Conservation (phyloP, 2,888 invertebrate genomes). For the Drosophila nr. perissopoda region DNA sequence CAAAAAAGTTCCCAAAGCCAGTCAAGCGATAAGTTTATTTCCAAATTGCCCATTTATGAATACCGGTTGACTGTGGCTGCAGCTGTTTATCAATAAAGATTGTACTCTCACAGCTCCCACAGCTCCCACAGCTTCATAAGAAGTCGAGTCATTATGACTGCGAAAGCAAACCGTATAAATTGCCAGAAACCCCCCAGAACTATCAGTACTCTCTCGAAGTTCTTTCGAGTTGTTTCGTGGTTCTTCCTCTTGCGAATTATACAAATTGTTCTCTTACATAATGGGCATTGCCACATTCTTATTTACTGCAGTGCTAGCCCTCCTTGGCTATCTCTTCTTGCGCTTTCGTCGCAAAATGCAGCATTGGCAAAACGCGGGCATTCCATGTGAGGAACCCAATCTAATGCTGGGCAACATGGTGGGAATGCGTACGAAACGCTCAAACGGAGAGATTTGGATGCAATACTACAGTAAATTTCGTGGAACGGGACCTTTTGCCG, state of each 20-base stretch:
- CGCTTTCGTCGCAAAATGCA: slow-evolving; percentile 34
- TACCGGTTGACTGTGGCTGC: not conserved
- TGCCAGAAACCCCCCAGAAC: too few relatives aligned
- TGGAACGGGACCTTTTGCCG: slow-evolving; percentile 69
- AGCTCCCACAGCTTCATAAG: not conserved
- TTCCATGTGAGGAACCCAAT: slow-evolving; percentile 63
- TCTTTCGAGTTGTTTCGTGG: not conserved
- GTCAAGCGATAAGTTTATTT: not conserved
- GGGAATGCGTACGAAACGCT: slow-evolving; percentile 23
- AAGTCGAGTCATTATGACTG: slow-evolving; percentile 8
- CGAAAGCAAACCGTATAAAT: slow-evolving; percentile 3
- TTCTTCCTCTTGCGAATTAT: not conserved
- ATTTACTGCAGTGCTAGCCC: slow-evolving; percentile 1
- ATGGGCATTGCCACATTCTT: slow-evolving; percentile 8
- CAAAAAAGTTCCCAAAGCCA: not conserved
- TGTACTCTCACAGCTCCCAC: not conserved
- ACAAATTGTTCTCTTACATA: not conserved
- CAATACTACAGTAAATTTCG: slow-evolving; percentile 59
- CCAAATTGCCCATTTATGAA: not conserved
- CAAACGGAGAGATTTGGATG: slow-evolving; percentile 45
- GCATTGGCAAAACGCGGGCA: slow-evolving; percentile 56
- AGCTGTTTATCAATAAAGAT: not conserved
- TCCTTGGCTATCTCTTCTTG: slow-evolving; percentile 14
- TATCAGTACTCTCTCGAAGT: not conserved
- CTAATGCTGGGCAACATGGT: not conserved